Conservation (phyloP, 1,140 invertebrate genomes). For the Neodiprion lecontei region DNA sequence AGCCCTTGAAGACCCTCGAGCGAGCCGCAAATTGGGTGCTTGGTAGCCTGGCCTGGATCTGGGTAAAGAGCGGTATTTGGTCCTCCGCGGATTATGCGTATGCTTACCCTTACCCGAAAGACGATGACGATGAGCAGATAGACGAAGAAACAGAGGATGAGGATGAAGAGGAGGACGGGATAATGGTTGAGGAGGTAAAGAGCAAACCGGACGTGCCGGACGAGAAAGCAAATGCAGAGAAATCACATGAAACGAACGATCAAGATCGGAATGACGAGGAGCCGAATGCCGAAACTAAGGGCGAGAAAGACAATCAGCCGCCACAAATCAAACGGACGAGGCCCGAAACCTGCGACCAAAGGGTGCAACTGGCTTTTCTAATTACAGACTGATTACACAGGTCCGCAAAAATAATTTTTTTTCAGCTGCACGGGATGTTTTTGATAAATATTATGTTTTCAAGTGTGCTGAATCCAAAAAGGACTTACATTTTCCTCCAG, state of each 20-base stretch:
- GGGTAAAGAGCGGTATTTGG: constrained; percentile 58
- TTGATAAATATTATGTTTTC: too few relatives aligned
- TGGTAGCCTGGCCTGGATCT: constrained; percentile 55
- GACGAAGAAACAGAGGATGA: constrained; percentile 58
- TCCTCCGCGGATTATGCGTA: constrained; percentile 48
- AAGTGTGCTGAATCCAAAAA: too few relatives aligned
- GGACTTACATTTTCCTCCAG: too few relatives aligned
- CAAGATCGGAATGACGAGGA: neutral
- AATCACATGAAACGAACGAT: neutral
- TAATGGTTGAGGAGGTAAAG: constrained; percentile 21
- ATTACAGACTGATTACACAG: neutral
- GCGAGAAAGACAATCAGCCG: constrained; percentile 65
- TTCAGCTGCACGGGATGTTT: too few relatives aligned
- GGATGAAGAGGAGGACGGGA: constrained; percentile 49
- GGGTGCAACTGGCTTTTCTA: constrained; percentile 54
- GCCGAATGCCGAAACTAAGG: constrained; percentile 50
- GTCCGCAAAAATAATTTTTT: constrained; percentile 17
- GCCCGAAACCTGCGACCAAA: constrained; percentile 80
- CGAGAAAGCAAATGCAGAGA: neutral
- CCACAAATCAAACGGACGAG: constrained; percentile 78
- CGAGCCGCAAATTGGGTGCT: constrained; percentile 58
- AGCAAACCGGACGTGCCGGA: constrained; percentile 46
- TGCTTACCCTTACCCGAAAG: constrained; percentile 46
- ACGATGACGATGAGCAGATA: constrained; percentile 53
- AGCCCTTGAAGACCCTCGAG: constrained; percentile 58